Evolutionary conservation across 1,140 invertebrate genomes (phyloP).

Genomic region (Megalonaias nervosa): DNA sequence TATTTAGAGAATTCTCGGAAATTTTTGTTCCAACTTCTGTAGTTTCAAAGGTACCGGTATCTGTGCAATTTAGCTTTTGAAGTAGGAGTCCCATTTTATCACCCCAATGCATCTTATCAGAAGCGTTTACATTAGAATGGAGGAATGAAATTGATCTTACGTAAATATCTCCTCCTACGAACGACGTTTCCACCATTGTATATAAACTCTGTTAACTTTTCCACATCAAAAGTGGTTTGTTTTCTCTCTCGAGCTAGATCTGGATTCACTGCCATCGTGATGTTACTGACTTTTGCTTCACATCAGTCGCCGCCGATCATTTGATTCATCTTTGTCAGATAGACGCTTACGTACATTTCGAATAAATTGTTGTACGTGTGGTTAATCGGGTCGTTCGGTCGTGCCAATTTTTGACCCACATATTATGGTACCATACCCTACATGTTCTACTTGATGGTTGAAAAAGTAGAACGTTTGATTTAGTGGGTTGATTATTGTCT

Average conservation of each 20-base stretch:
- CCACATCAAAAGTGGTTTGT: slow-evolving; percentile 21
- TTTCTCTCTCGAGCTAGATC: slow-evolving; percentile 27
- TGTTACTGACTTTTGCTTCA: too few relatives aligned
- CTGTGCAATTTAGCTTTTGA: neutral
- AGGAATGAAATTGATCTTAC: slow-evolving; percentile 3
- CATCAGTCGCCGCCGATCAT: too few relatives aligned
- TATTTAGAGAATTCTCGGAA: neutral
- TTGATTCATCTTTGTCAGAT: too few relatives aligned
- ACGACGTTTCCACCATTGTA: slow-evolving; percentile 18
- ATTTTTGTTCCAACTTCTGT: neutral
- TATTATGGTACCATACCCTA: too few relatives aligned
- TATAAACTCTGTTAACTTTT: slow-evolving; percentile 22
- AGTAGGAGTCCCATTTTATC: neutral
- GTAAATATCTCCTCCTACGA: slow-evolving; percentile 20
- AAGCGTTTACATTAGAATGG: neutral
- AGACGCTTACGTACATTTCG: too few relatives aligned
- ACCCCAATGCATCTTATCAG: neutral
- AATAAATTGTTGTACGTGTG: too few relatives aligned
- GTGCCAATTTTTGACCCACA: too few relatives aligned
- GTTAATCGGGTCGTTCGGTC: too few relatives aligned
- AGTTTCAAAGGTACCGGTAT: neutral
- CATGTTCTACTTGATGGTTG: too few relatives aligned
- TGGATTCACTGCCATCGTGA: slow-evolving; percentile 18
- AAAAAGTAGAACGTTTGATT: too few relatives aligned
- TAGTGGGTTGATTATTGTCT: too few relatives aligned